Evolutionary conservation across 2,113 vertebrate species (phyloP).

Genomic region (Pseudorhombus dupliciocellatus): DNA sequence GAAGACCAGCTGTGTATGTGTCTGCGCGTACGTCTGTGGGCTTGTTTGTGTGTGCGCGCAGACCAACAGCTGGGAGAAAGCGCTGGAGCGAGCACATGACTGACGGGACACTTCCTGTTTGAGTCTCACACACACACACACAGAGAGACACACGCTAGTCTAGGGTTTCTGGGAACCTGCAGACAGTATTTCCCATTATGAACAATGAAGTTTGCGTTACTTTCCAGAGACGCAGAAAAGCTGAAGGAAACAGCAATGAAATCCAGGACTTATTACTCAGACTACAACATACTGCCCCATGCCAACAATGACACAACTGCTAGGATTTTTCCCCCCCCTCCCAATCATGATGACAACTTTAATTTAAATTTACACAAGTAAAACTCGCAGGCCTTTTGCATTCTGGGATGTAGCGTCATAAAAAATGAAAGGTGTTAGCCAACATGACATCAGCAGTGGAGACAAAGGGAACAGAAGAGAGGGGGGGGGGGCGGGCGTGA

Average conservation of each 20-base stretch:
- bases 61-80: conserved; percentile 76
- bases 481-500: conserved; percentile 15
- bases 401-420: conserved; percentile 56
- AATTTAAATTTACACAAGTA: conserved; percentile 74
- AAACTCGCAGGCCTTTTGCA: conserved; percentile 55
- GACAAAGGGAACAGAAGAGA: conserved; percentile 24
- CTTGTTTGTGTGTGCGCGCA: conserved; percentile 56
- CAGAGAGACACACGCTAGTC: conserved; percentile 24
- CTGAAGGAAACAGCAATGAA: conserved; percentile 66
- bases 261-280: conserved; percentile 71
- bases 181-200: conserved; percentile 53
- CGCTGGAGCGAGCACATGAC: conserved; percentile 62
- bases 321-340: conserved; percentile 37
- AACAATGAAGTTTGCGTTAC: conserved; percentile 43
- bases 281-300: conserved; percentile 62
- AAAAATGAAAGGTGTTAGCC: conserved; percentile 74
- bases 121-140: conserved; percentile 49
- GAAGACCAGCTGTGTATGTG: conserved; percentile 74
- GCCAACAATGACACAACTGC: conserved; percentile 74
- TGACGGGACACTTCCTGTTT: conserved; percentile 80
- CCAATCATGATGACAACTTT: conserved; percentile 68
- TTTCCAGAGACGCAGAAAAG: conserved; percentile 48
- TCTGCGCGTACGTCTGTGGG: conserved; percentile 47
- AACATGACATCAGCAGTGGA: conserved; percentile 79
- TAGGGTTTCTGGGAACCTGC: conserved; percentile 65